Evolutionary conservation across 2,113 vertebrate species (phyloP).

Genomic region (Rhinolophus sinicus): DNA sequence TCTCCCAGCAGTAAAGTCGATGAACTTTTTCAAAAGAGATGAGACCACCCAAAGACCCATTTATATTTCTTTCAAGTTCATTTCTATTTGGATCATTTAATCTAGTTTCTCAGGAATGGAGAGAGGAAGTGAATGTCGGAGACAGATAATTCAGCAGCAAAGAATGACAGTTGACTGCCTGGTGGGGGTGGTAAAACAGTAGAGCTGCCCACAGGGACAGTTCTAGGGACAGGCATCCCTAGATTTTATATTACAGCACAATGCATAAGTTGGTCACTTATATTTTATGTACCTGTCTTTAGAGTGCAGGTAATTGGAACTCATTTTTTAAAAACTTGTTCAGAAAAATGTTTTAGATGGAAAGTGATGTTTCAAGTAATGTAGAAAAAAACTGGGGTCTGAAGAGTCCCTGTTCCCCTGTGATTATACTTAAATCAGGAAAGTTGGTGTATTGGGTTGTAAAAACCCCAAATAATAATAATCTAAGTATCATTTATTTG

Average conservation of each 20-base stretch:
- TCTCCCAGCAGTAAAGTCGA: background rate
- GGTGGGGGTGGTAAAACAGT: background rate
- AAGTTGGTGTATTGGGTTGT: background rate
- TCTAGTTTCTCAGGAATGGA: background rate
- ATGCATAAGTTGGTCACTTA: background rate
- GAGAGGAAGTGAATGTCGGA: background rate
- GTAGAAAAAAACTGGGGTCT: background rate
- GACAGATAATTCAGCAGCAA: no score
- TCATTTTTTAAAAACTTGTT: background rate
- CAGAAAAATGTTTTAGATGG: background rate
- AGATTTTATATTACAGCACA: fast-evolving
- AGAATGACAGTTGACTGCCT: fast-evolving
- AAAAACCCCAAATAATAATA: constrained; percentile 9
- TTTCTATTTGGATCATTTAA: background rate
- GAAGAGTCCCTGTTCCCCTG: background rate
- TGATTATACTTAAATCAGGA: background rate
- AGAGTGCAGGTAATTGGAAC: background rate
- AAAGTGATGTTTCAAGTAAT: background rate
- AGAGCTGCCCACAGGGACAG: no score
- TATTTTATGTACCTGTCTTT: background rate
- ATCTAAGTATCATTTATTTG: background rate
- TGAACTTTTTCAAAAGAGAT: background rate
- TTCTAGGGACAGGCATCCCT: background rate
- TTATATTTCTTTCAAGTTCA: background rate
- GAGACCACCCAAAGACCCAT: background rate